Conservation (phyloP, 1,140 invertebrate genomes). For the Heliconius eleuchia region DNA sequence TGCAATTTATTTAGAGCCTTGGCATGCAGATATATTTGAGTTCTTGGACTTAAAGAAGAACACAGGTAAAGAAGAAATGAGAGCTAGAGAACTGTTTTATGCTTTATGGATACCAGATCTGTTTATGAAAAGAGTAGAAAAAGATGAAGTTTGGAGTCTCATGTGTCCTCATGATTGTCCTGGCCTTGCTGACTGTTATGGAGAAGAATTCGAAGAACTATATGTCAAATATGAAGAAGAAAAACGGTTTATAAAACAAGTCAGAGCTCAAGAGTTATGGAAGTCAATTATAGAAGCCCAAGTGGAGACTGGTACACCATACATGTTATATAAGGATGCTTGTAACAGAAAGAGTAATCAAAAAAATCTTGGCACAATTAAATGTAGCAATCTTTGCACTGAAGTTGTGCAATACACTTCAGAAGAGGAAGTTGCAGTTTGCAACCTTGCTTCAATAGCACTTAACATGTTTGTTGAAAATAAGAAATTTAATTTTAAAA, state of each 20-base stretch:
- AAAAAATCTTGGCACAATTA: conserved; percentile 99
- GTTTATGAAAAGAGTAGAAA: conserved; percentile 98
- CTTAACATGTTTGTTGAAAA: conserved; percentile 96
- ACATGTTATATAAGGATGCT: conserved; percentile 98
- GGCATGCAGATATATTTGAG: conserved; percentile 99
- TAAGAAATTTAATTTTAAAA: conserved; percentile 93
- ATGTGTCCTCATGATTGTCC: conserved; percentile 98
- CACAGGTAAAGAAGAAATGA: conserved; percentile 95
- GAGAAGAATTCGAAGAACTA: conserved; percentile 95
- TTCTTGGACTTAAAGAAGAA: conserved; percentile 97
- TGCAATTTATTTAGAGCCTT: conserved; percentile 99
- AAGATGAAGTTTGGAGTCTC: conserved; percentile 93
- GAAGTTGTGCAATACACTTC: conserved; percentile 98
- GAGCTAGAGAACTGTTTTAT: conserved; percentile 98
- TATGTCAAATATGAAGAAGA: conserved; percentile 95
- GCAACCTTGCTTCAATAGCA: conserved; percentile 99
- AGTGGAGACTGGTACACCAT: conserved; percentile 99
- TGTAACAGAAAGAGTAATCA: conserved; percentile 99
- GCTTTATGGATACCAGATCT: conserved; percentile 99
- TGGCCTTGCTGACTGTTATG: conserved; percentile 95
- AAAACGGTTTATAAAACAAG: conserved; percentile 87
- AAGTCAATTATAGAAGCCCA: conserved; percentile 97
- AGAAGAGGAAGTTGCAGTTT: conserved; percentile 97
- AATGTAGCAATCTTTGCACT: conserved; percentile 98
- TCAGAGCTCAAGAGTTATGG: conserved; percentile 96